Base-by-base conservation (phyloP, 1,140 invertebrate species). In the Drosophila santomea region DNA sequence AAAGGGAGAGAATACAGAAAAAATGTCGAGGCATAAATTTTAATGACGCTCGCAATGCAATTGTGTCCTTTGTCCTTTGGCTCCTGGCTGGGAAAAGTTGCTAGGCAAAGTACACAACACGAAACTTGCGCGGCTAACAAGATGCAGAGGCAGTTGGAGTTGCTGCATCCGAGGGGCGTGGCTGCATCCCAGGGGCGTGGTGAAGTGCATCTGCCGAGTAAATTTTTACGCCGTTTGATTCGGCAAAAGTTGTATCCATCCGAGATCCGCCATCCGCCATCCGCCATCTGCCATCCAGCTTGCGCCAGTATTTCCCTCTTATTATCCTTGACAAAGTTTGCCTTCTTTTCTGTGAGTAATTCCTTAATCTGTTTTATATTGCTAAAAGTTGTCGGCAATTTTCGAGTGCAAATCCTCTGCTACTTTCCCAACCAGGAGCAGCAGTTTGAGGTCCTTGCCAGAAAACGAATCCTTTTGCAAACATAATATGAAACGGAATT, bases 31-130 rank as follows among this genome's bases (percentile, higher is more conserved):
- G 84, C 77, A 80, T 78, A 84, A 47, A 89, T 88, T 88, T 89
- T 88, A 88, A 88, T 88, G 84, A 88, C 84, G 78, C 84, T 89
- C 79, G 72, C 61, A 89, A 67, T 88, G 73, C 83, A 64, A 89
- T 83, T 88, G 25, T 25, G 25, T 25, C 25, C 25, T 25, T 25
- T 25, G 83, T 88, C 84, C 74, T 66, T 57, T 79, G 43, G 67
- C 51, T 76, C 36, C 39, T 58, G 32, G 8, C 59, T 14, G 54
- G 45, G 38, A 43, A 78, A 80, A 50, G 57, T 69, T 56, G 63
- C 58, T 55, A 1, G 59, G 61, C 48, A 72, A 59, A 54, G 12
- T 32, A 57, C 11, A 50, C 72, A 57, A 63, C 28, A 60, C 48
- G 32, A 45, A 63, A 35, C 60, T 62, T 55, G 52, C 32, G 56